Base-by-base conservation (phyloP, 2,797 vertebrate genomes). In the Enteromius anoplus region DNA sequence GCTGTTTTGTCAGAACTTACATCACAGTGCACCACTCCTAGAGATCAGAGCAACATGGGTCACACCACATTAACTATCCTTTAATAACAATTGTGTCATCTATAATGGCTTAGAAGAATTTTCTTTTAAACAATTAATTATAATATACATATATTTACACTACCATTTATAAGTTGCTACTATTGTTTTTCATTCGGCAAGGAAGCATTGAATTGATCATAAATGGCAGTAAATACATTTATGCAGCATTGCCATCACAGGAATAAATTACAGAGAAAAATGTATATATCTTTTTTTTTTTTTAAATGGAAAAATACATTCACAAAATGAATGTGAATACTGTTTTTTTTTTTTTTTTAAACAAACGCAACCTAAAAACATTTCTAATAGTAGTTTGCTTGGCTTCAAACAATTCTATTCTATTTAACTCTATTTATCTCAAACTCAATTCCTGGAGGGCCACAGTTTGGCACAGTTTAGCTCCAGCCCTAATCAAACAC, bases 1-100 rank as follows among this genome's bases (percentile, higher is more conserved):
- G 55, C 17, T 9, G 49, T 66, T 42, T 45, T 26, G 70, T 58
- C 40, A 79, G 14, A 47, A 85, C n/a, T 45, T 81, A 7, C 45
- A 6, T 64, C 66, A 76, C 23, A 40, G 2, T 17, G 37, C 32
- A 15, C 72, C 81, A 45, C 72, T 69, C 80, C 58, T 51, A 26
- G 45, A 49, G 23, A 10, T 65, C 34, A 17, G 21, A 64, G 26
- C 42, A 37, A 64, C 75, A 72, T 32, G 23, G 34, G n/a, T 23
- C 17, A 82, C 21, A 9, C 9, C 29, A 47, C 32, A 26, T 72
- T 29, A 78, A 42, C n/a, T 58, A 34, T 66, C 9, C 21, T 51
- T 37, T 69, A 17, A 14, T n/a, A 32, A 14, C n/a, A 47, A 45
- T 47, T 5, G 29, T 34, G 8, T 49, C 40, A 21, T 40, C 11